A percentile compares a stretch with the other conserved stretches of the same genome.
Evolutionary conservation across 2,797 vertebrate genomes (phyloP).

Genomic region (Potorous gilbertii): DNA sequence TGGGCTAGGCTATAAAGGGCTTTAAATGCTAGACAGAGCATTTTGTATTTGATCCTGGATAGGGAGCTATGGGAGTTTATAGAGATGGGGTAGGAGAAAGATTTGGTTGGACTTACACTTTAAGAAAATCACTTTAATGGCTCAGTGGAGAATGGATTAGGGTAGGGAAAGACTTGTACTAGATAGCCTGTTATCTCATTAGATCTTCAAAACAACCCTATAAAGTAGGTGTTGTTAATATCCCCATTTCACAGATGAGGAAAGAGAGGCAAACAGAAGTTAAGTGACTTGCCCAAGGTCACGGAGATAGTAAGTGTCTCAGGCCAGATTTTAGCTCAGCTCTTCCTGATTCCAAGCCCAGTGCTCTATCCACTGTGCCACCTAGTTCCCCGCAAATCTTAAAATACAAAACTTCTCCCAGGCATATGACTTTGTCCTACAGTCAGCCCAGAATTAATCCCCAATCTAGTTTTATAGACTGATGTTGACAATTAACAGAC

Average conservation of each 20-base stretch:
- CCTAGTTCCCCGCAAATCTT: not conserved
- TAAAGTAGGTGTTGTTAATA: not conserved
- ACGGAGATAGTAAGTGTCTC: not conserved
- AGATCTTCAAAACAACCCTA: not conserved
- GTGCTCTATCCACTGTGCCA: not conserved
- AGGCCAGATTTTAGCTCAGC: not conserved
- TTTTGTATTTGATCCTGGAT: not conserved
- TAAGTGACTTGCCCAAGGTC: not conserved
- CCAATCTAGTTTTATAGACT: not conserved
- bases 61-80: not conserved
- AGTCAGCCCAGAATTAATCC: conserved; percentile 11
- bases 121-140: not conserved
- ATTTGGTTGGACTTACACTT: not conserved
- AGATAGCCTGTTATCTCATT: not conserved
- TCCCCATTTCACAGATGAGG: not conserved
- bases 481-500: not conserved
- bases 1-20: not conserved
- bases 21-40: not conserved
- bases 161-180: not conserved
- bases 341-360: not conserved
- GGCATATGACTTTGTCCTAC: not conserved
- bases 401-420: conserved; percentile 26
- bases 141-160: not conserved
- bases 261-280: not conserved
- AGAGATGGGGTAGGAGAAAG: not conserved